A percentile compares a stretch with the other conserved stretches of the same genome.
Conservation (phyloP, 2,113 vertebrate species). For the Henicopernis longicauda region DNA sequence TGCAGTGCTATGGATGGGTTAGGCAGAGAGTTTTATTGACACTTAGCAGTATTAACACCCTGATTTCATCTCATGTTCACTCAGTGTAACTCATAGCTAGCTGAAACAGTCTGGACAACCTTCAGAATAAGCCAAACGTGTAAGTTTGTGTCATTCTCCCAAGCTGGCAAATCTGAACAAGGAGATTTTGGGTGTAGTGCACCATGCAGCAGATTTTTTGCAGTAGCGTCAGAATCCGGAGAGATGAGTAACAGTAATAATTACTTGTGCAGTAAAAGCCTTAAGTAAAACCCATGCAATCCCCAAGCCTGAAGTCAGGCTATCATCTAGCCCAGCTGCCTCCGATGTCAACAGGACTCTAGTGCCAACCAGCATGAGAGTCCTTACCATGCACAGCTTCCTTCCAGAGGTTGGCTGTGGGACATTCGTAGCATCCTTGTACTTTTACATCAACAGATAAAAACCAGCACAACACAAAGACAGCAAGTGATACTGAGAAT, state of each 20-base stretch:
- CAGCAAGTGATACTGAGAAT: background rate
- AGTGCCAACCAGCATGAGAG: background rate
- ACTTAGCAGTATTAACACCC: background rate
- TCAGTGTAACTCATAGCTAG: background rate
- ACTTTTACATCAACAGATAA: background rate
- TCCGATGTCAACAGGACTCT: background rate
- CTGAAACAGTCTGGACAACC: background rate
- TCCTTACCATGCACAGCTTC: background rate
- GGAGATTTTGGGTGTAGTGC: background rate
- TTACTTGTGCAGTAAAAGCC: background rate
- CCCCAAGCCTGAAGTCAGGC: background rate
- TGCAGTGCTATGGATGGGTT: background rate
- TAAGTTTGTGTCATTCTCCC: background rate
- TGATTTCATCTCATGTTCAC: background rate
- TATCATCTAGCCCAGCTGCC: background rate
- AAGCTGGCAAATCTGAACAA: background rate
- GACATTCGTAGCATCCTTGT: background rate
- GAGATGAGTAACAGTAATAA: background rate
- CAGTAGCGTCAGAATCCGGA: background rate
- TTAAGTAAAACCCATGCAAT: background rate
- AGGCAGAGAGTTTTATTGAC: background rate
- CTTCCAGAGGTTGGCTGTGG: background rate
- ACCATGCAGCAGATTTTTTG: background rate
- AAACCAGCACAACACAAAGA: background rate
- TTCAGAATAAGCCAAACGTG: background rate